Evolutionary conservation across 2,888 invertebrate species (phyloP), one percentile per base, ranked within the genome.

Genomic region (Hydroisotoma schaefferi): DNA sequence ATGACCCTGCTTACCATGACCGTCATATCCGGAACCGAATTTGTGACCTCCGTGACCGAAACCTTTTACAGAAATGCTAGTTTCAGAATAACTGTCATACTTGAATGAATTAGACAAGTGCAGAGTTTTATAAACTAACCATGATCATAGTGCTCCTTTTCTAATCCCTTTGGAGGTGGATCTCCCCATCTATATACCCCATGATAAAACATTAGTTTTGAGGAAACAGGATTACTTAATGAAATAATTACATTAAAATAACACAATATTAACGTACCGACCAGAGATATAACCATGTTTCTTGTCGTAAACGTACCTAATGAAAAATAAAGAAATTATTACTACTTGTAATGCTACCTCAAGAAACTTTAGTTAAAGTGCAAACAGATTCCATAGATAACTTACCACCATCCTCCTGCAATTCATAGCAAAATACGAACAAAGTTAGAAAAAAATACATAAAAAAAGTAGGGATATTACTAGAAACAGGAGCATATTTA

Each of bases 401-500:
- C n/a, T 15, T 43, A 43, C 49, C 49, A 49, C 49, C 49, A 49
- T 8, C 49, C 49, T n/a, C n/a, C n/a, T n/a, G n/a, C n/a, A n/a
- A n/a, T n/a, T n/a, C n/a, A n/a, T n/a, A n/a, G n/a, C n/a, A n/a
- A n/a, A n/a, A n/a, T n/a, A n/a, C n/a, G n/a, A n/a, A n/a, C n/a
- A n/a, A n/a, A n/a, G n/a, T n/a, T n/a, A n/a, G n/a, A n/a, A n/a
- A n/a, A n/a, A n/a, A n/a, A n/a, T n/a, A n/a, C n/a, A n/a, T n/a
- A n/a, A n/a, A n/a, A n/a, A n/a, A n/a, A n/a, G n/a, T n/a, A n/a
- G n/a, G n/a, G n/a, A n/a, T n/a, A n/a, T n/a, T n/a, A n/a, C n/a
- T n/a, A n/a, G n/a, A n/a, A n/a, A n/a, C n/a, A n/a, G n/a, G n/a
- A n/a, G n/a, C n/a, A n/a, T n/a, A n/a, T n/a, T n/a, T n/a, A n/a